phyloP scores from a whole-genome alignment of 2,113 vertebrate genomes.

The Cynoglossus semilaevis region DNA sequence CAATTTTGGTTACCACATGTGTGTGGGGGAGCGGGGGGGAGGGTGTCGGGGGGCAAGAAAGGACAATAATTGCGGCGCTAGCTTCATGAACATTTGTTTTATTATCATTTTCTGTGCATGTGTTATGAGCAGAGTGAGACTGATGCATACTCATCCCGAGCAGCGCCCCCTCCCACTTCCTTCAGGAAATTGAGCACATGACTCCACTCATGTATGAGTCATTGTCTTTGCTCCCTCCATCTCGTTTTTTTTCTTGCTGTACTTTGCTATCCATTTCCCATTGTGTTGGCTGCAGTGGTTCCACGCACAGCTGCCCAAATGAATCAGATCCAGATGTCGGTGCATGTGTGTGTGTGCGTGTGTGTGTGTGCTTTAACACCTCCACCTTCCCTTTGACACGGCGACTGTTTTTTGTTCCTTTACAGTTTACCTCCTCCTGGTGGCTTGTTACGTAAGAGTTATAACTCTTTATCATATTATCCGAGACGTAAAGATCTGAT shows the following conservation, averaged over 20 bases:
- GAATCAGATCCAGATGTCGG: constrained; percentile 57
- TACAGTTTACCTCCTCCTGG: constrained; percentile 28
- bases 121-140: constrained; percentile 14
- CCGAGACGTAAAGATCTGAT: constrained; percentile 70
- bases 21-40: too few species aligned
- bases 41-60: too few species aligned
- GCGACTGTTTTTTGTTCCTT: not conserved
- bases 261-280: constrained; percentile 32
- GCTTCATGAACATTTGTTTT: constrained; percentile 3
- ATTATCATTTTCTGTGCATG: constrained; percentile 11
- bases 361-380: constrained; percentile 6
- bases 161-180: constrained; percentile 50
- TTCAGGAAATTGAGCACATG: constrained; percentile 77
- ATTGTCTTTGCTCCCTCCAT: constrained; percentile 66
- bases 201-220: constrained; percentile 77
- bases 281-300: constrained; percentile 41
- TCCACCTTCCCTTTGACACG: constrained; percentile 11
- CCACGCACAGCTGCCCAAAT: constrained; percentile 15
- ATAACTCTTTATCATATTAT: constrained; percentile 74
- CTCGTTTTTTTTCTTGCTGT: constrained; percentile 15
- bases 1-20: too few species aligned
- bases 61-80: not conserved
- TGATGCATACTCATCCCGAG: constrained; percentile 22
- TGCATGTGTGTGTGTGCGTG: constrained; percentile 7
- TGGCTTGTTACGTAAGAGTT: constrained; percentile 53